Percentiles rank a stretch among this genome's conserved stretches.
Evolutionary conservation across 2,797 vertebrate species (phyloP).

Genomic region (Fistularia commersonii): DNA sequence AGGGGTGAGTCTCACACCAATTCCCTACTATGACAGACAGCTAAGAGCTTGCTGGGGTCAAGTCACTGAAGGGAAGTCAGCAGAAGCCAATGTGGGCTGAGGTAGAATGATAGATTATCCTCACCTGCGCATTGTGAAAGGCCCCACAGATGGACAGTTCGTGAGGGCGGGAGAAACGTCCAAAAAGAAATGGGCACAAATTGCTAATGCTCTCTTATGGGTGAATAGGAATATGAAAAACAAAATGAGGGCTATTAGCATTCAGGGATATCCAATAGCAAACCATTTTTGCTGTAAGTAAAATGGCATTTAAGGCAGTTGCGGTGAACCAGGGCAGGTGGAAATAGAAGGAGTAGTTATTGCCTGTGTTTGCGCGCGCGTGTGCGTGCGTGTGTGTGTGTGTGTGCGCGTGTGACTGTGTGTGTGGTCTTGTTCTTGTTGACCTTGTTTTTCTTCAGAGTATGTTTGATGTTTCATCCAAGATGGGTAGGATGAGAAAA

Average conservation of each 20-base stretch:
- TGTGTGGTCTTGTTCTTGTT: slow-evolving; percentile 47
- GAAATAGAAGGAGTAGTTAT: slow-evolving; percentile 44
- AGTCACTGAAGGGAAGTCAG: slow-evolving; percentile 33
- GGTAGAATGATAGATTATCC: slow-evolving; percentile 5
- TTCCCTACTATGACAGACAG: slow-evolving; percentile 45
- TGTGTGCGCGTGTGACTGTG: slow-evolving; percentile 20
- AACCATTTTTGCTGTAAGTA: slow-evolving; percentile 45
- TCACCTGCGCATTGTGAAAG: slow-evolving; percentile 2
- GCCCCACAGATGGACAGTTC: neutral
- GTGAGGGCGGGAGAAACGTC: neutral
- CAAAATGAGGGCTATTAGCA: slow-evolving; percentile 30
- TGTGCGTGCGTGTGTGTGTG: slow-evolving; percentile 17
- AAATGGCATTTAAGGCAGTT: slow-evolving; percentile 47
- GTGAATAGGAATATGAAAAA: slow-evolving; percentile 14
- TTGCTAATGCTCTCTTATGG: slow-evolving; percentile 11
- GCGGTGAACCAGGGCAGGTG: slow-evolving; percentile 46
- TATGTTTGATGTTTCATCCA: slow-evolving; percentile 67
- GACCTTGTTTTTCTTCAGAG: slow-evolving; percentile 54
- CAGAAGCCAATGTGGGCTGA: slow-evolving; percentile 24
- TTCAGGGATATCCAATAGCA: slow-evolving; percentile 26
- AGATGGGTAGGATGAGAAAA: slow-evolving; percentile 38
- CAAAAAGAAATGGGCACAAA: slow-evolving; percentile 11
- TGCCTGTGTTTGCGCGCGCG: slow-evolving; percentile 12
- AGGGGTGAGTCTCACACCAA: slow-evolving; percentile 43
- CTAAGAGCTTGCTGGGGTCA: slow-evolving; percentile 39